phyloP scores from a whole-genome alignment of 2,113 vertebrate species.

The Odontophorus gujanensis region DNA sequence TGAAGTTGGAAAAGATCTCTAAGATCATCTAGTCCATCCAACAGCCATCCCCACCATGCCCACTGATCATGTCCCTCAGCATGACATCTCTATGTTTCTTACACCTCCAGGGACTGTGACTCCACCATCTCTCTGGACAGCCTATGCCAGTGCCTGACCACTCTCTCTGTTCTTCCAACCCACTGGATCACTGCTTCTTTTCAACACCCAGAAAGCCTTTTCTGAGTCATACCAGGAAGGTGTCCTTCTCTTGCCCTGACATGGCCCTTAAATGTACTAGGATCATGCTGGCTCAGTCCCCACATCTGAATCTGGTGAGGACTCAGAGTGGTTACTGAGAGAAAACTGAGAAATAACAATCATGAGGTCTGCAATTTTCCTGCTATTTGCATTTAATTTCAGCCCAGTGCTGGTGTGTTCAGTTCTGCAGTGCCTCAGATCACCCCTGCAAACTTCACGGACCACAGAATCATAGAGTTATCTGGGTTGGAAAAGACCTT shows the following conservation, averaged over 20 bases:
- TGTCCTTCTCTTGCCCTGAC: not conserved
- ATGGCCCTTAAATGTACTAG: fast-evolving
- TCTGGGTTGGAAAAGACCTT: not conserved
- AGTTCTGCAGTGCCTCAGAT: not conserved
- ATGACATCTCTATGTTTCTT: too few relatives aligned
- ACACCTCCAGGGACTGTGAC: too few relatives aligned
- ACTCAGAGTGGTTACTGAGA: not conserved
- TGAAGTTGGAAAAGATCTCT: too few relatives aligned
- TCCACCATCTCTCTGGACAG: too few relatives aligned
- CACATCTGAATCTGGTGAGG: not conserved
- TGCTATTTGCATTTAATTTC: not conserved
- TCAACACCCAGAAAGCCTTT: not conserved
- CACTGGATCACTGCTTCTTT: not conserved
- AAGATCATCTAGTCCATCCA: too few relatives aligned
- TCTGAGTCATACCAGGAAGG: not conserved
- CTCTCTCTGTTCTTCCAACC: not conserved
- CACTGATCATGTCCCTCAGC: too few relatives aligned
- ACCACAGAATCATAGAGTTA: not conserved
- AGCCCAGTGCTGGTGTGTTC: not conserved
- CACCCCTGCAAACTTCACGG: not conserved
- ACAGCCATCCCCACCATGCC: too few relatives aligned
- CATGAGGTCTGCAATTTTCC: not conserved
- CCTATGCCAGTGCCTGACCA: too few relatives aligned
- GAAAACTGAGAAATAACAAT: not conserved
- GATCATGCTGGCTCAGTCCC: not conserved